Conservation (phyloP, 2,113 vertebrate genomes). For the Phalacrocorax brasilianus region DNA sequence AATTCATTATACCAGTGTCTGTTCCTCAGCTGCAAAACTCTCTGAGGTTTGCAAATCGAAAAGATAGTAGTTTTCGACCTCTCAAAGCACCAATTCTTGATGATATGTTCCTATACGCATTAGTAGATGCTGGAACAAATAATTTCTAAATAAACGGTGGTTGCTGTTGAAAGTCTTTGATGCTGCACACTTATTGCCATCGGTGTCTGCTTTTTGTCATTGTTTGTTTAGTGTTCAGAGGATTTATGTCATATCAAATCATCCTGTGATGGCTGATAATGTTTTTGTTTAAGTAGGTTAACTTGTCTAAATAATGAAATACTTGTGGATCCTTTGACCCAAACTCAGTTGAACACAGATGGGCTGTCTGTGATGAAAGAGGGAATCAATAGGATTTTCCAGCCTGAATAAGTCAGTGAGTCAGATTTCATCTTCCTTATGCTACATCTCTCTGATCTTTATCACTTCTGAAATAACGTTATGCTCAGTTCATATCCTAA, state of each 20-base stretch:
- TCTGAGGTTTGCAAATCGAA: neutral
- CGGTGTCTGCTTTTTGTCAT: neutral
- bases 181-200: neutral
- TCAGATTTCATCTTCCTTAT: conserved; percentile 39
- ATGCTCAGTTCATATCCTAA: neutral
- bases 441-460: conserved; percentile 8
- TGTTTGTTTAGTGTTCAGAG: neutral
- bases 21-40: neutral
- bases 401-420: conserved; percentile 30
- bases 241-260: conserved; percentile 2
- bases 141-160: neutral
- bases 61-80: neutral
- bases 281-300: conserved; percentile 16
- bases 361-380: conserved; percentile 30
- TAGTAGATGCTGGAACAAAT: neutral
- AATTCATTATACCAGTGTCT: neutral
- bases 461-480: neutral
- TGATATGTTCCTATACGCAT: neutral
- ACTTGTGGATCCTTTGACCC: neutral
- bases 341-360: neutral
- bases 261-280: neutral
- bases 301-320: conserved; percentile 20
- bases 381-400: conserved; percentile 42
- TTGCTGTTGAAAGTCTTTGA: neutral
- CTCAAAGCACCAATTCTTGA: neutral